Evolutionary conservation across 1,140 invertebrate species (phyloP).

Genomic region (Drosophila micromelanica): DNA sequence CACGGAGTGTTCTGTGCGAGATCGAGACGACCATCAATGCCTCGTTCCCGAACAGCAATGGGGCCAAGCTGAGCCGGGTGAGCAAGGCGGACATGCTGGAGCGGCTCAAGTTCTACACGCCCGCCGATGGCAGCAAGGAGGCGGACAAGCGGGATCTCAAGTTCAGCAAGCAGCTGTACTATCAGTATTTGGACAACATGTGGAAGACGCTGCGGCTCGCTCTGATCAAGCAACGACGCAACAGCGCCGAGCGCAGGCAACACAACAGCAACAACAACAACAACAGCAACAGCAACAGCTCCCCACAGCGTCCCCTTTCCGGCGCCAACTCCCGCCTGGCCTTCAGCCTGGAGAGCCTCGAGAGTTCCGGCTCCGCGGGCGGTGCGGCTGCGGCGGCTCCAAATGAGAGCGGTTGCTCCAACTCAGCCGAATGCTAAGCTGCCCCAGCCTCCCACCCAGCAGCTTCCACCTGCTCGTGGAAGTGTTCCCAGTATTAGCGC

Average conservation of each 20-base stretch:
- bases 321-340: conserved; percentile 16
- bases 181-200: conserved; percentile 61
- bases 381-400: neutral
- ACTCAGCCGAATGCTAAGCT: neutral
- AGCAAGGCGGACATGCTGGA: conserved; percentile 58
- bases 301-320: neutral
- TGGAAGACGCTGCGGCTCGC: conserved; percentile 44
- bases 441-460: neutral
- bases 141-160: conserved; percentile 55
- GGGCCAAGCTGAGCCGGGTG: conserved; percentile 53
- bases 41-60: conserved; percentile 64
- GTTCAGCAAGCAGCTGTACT: conserved; percentile 65
- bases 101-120: conserved; percentile 59
- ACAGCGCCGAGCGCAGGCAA: conserved; percentile 30
- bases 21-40: conserved; percentile 72
- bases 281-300: no score
- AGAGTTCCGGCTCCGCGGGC: conserved; percentile 1
- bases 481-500: conserved; percentile 40
- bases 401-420: neutral
- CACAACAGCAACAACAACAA: no score
- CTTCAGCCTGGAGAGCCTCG: conserved; percentile 32
- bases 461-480: neutral
- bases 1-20: conserved; percentile 65
- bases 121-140: conserved; percentile 55
- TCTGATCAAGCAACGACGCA: conserved; percentile 23